Base-by-base conservation (phyloP, 2,113 vertebrate genomes). In the Brienomyrus longianalis region DNA sequence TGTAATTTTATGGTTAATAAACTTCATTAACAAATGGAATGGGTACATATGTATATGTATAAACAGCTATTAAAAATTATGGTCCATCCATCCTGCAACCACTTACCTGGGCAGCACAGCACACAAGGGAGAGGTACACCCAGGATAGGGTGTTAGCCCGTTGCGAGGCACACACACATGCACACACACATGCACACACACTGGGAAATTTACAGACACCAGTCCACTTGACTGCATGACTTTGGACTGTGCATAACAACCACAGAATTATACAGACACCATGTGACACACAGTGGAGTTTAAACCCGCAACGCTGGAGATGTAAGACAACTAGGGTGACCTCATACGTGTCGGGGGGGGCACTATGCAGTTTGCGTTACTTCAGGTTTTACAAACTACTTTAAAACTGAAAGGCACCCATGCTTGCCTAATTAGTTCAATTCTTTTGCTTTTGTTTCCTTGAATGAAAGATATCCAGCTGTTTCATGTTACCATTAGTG, bases 1-100 rank as follows among this genome's bases (percentile, higher is more conserved):
- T 94, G 94, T 80, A 95, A 96, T 35, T 80, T 95, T 94, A 94
- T 95, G 95, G 96, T 94, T 96, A 96, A 96, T 96, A 95, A 96
- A 95, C 93, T 27, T 50, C 21, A 45, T 85, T 47, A 85, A 62
- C 5, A 88, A 51, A 80, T 35, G 27, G 6, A 51, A 48, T 84
- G 45, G 83, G 3, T 50, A 51, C 48, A 50, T n/a, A 27, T 86
- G 10, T 86, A 80, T 43, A 13, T 50, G 47, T 86, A 51, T 51
- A 23, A 51, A 27, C 47, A 86, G 83, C 48, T 21, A 23, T 45
- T 50, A 86, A 48, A 39, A 6, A 80, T 43, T 80, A 80, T 39
- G 43, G n/a, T 77, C 11, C 35, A 43, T 77, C 35, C 74, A 77
- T 19, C 74, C n/a, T 77, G 9, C 27, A 77, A 43, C 31, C 31